Base-by-base conservation (phyloP, 2,888 invertebrate species). In the Cecidostiba fungosa region DNA sequence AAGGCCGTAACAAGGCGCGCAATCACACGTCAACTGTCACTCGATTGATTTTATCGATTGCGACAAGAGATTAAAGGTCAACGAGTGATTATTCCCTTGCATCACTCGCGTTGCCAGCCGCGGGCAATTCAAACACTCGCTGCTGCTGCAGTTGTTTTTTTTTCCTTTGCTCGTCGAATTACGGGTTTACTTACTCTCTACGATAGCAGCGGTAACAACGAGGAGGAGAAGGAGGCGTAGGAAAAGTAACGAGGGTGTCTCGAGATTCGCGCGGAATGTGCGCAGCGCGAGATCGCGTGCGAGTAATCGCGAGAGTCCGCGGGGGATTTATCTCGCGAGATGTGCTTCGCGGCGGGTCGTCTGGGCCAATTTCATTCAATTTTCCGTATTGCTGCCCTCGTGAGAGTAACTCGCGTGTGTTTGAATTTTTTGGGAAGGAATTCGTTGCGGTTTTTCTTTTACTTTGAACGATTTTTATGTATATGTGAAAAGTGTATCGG, bases 41-140 rank as follows among this genome's bases (percentile, higher is more conserved):
- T 83, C 72, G 76, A 82, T 70, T 29, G 83, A 83, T 77, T 43
- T 83, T 77, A 76, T 82, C 50, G 83, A 74, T 74, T 47, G 43
- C 29, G 47, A 66, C 50, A n/a, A 50, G n/a, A 66, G 74, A 74
- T 78, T 32, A 78, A 66, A 77, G 73, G 74, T 84, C 74, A 74
- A 74, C 50, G 59, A 32, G 77, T 47, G 29, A 62, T 73, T 32
- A 78, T 47, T 78, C 39, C 26, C 19, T 78, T 78, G 77, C 78
- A 78, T 43, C 77, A 62, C 47, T 62, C 54, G n/a, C 23, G 54
- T n/a, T 54, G 16, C 54, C n/a, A 59, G 54, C 72, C 54, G 19
- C 32, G 10, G 59, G 59, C 26, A 8, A 80, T 62, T 43, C 54
- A 23, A 66, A 19, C 32, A 23, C 39, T n/a, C 54, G n/a, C 0